Base-by-base conservation (phyloP, 2,888 invertebrate species). In the Steinernema hermaphroditum region DNA sequence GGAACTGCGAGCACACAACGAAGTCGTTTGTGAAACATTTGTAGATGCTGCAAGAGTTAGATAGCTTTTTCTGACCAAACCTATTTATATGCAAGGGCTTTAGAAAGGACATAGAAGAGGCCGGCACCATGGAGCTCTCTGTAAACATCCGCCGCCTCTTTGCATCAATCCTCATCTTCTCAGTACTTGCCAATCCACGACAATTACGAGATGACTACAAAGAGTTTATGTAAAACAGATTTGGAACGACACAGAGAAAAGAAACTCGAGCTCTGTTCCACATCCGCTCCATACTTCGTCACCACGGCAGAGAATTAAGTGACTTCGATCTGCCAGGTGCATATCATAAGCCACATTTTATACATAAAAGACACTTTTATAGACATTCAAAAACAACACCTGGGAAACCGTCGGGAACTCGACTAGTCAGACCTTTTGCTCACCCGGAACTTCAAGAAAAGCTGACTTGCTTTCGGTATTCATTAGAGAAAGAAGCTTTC, bases 91-190 rank as follows among this genome's bases (percentile, higher is more conserved):
- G 22, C 41, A 71, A 29, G 69, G 68, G 4, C 27, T 73, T 14
- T 70, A 72, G 75, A 69, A 70, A 22, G 75, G 70, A 34, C 0
- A 4, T 74, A 0, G 16, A 27, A 4, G 74, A 74, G 68, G 57
- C 71, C 24, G 70, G 19, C 0, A 14, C 0, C 1, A 16, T 54
- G 14, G 22, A 8, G n/a, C 57, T 22, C 14, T 43, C 62, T 2
- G n/a, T 16, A 19, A 29, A 46, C 9, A 12, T 37, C 2, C 49
- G 72, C 0, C 29, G 72, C 9, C 6, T 72, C 8, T 72, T 72
- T n/a, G 50, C 54, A 2, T 50, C 46, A 19, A 72, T 72, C 29
- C 54, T 72, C 6, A n/a, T 72, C 9, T 37, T 69, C 37, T 69
- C 37, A 24, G 46, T 43, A 6, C 69, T 50, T 1, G 16, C 14